Percentiles rank a stretch among this genome's conserved stretches.
Conservation (phyloP, 2,113 vertebrate genomes). For the Daboia siamensis region DNA sequence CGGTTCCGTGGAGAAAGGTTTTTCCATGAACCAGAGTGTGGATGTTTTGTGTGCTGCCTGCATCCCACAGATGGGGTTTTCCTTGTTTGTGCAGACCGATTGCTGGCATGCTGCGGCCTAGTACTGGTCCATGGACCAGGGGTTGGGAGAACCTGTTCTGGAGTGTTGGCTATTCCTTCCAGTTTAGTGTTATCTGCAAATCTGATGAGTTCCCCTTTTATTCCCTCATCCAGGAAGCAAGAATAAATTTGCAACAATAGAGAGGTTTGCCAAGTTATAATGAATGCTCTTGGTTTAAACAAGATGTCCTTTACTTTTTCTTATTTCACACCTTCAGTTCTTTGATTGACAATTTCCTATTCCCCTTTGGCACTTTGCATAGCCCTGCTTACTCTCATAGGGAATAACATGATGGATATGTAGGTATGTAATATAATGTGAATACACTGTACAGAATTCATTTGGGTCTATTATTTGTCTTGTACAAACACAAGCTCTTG, state of each 20-base stretch:
- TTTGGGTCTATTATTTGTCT: not conserved
- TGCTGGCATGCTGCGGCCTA: too few species aligned
- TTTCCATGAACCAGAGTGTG: too few species aligned
- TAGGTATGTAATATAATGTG: not conserved
- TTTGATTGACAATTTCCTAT: not conserved
- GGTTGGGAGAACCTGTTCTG: not conserved
- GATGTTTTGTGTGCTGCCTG: too few species aligned
- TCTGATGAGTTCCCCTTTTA: not conserved
- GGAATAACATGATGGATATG: not conserved
- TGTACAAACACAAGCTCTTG: not conserved
- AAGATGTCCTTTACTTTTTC: not conserved
- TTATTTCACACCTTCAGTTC: not conserved
- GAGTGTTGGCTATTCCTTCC: not conserved
- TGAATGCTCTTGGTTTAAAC: not conserved
- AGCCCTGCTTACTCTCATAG: not conserved
- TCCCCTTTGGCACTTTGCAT: not conserved
- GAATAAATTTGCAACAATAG: not conserved
- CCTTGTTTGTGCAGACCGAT: too few species aligned
- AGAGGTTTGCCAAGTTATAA: not conserved
- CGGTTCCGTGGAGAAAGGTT: too few species aligned
- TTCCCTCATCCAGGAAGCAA: not conserved
- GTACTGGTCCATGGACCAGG: too few species aligned
- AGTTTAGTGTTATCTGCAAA: not conserved
- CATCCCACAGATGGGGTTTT: too few species aligned
- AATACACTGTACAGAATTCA: not conserved